Conservation (phyloP, 1,140 invertebrate species). For the Hyles vespertilio region DNA sequence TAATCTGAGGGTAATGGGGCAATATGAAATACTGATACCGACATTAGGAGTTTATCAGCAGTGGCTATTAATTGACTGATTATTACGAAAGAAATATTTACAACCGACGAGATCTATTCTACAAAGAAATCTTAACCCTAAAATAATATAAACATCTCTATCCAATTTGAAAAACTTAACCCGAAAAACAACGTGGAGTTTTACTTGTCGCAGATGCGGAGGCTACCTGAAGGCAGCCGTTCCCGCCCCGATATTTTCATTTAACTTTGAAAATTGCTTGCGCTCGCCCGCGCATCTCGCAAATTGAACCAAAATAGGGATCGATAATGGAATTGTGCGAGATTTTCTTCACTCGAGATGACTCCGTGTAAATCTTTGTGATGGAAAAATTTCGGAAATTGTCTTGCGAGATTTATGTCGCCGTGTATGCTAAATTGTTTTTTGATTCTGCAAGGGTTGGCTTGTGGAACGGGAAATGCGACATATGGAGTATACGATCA, state of each 20-base stretch:
- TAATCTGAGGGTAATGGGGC: too few relatives aligned
- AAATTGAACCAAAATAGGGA: constrained; percentile 69
- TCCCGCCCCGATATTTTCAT: constrained; percentile 61
- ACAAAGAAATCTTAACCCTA: too few relatives aligned
- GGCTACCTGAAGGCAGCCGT: constrained; percentile 21
- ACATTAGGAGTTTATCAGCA: neutral
- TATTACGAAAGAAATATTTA: too few relatives aligned
- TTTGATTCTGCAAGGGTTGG: too few relatives aligned
- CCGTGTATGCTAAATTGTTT: too few relatives aligned
- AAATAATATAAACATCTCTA: too few relatives aligned
- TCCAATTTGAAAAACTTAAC: neutral
- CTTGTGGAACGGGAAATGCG: too few relatives aligned
- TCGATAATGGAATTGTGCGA: constrained; percentile 70
- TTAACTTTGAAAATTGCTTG: constrained; percentile 68
- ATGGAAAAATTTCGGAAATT: constrained; percentile 73
- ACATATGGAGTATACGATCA: too few relatives aligned
- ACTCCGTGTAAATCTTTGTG: constrained; percentile 58
- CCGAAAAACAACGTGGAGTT: neutral
- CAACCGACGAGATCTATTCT: too few relatives aligned
- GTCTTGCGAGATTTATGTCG: constrained; percentile 54
- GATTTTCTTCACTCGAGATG: constrained; percentile 60
- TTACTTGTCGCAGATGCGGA: too few relatives aligned
- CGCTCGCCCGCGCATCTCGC: constrained; percentile 47
- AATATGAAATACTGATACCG: neutral
- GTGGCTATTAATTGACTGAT: neutral